A percentile compares a stretch with the other conserved stretches of the same genome.
phyloP scores from a whole-genome alignment of 2,797 vertebrate species.

The Meda fulgida region DNA sequence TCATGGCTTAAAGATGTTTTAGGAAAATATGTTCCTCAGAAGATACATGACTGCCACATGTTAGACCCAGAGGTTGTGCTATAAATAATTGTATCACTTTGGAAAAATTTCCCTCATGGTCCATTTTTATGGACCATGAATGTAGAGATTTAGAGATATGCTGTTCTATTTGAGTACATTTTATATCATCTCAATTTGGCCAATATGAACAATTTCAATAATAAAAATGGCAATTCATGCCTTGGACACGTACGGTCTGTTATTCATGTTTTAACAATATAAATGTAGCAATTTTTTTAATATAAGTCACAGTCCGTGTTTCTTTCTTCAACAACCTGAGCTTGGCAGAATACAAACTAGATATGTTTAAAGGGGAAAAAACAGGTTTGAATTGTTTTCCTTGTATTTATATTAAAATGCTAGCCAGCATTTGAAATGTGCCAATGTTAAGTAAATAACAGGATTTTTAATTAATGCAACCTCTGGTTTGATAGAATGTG shows the following conservation, averaged over 20 bases:
- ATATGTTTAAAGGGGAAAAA: neutral
- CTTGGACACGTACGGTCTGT: neutral
- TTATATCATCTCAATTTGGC: neutral
- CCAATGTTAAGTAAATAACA: neutral
- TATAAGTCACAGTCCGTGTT: neutral
- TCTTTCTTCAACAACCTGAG: neutral
- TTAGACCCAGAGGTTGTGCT: neutral
- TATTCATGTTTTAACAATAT: neutral
- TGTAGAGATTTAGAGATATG: neutral
- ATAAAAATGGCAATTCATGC: neutral
- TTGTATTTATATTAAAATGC: neutral
- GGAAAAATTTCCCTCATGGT: neutral
- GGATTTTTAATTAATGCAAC: neutral
- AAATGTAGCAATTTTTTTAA: neutral
- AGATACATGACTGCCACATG: slow-evolving; percentile 17
- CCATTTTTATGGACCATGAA: neutral
- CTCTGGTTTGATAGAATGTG: neutral
- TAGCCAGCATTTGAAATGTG: neutral
- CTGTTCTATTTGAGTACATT: neutral
- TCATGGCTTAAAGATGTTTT: slow-evolving; percentile 35
- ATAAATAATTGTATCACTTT: neutral
- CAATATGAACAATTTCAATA: neutral
- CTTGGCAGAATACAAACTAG: neutral
- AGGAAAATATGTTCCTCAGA: slow-evolving; percentile 3
- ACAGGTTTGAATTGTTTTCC: neutral